Percentiles rank a stretch among this genome's conserved stretches.
Conservation (phyloP, 2,888 invertebrate species). For the Vandiemenella viatica region DNA sequence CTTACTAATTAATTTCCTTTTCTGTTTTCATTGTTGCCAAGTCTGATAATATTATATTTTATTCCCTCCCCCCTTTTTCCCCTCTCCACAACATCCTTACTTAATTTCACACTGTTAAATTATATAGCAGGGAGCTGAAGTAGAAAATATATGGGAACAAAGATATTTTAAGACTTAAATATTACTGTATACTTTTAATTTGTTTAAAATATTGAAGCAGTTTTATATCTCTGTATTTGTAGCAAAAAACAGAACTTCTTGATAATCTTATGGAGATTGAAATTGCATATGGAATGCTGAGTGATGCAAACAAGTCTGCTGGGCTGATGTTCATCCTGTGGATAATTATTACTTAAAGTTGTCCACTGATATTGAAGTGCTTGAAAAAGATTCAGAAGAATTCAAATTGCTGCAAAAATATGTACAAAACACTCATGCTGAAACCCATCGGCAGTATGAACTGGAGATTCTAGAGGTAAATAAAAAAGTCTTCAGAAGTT, state of each 20-base stretch:
- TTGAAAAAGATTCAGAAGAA: constrained; percentile 52
- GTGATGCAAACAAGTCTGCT: constrained; percentile 31
- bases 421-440: constrained; percentile 80
- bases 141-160: no score
- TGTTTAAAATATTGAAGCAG: no score
- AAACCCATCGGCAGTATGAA: constrained; percentile 65
- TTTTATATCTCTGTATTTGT: no score
- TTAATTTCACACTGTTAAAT: no score
- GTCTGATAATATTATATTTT: no score
- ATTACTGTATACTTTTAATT: no score
- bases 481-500: neutral
- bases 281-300: constrained; percentile 79
- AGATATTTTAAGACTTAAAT: no score
- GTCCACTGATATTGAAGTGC: constrained; percentile 60
- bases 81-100: no score
- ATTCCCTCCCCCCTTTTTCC: no score
- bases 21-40: no score
- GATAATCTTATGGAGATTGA: constrained; percentile 89
- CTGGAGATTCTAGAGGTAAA: constrained; percentile 44
- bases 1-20: no score
- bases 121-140: no score
- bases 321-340: constrained; percentile 37
- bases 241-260: constrained; percentile 68
- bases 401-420: constrained; percentile 61
- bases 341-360: constrained; percentile 80